Evolutionary conservation across 2,888 invertebrate genomes (phyloP), one percentile per base, ranked within the genome.

Genomic region (Xestoiulus laeticollis): DNA sequence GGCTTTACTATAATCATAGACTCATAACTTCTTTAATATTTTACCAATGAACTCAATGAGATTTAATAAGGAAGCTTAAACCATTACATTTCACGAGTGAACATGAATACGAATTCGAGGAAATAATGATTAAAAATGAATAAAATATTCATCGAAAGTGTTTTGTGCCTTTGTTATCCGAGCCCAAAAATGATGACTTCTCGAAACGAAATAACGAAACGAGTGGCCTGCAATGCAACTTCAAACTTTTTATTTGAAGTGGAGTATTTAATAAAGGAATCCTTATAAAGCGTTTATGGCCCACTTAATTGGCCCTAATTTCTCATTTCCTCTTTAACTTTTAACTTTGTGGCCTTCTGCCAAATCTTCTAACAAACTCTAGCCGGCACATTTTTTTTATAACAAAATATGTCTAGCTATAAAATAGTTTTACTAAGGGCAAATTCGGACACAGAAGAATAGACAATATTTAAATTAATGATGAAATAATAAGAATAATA

Each of bases 121-220:
- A 59, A 59, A 59, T 59, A 59, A 59, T 59, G 59, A 59, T 59
- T 59, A 59, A 59, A 59, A 59, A 59, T n/a, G n/a, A 59, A n/a
- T 59, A 19, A 59, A 59, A 59, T 6, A n/a, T 59, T 59, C n/a
- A 19, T 59, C n/a, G 59, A 59, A 59, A n/a, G n/a, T 6, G 59
- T n/a, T 59, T 59, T 59, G 38, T 59, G n/a, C n/a, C n/a, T 59
- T 59, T n/a, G 59, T 59, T n/a, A 59, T 59, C 59, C 59, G 19
- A 59, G 19, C n/a, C 16, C 48, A 12, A 16, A 48, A 48, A 48
- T 48, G 48, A 48, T 16, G 48, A 48, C 48, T 48, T 48, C 48
- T 48, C 48, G 48, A 48, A 48, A 48, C 14, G 48, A 48, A 48
- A 16, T 48, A 48, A 48, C 12, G 48, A 4, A 4, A 16, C 48